These are phyloP conservation scores for Malurus cyaneus DNA, from an alignment of 2,113 vertebrate species.

Conservation along the genomic window DNA sequence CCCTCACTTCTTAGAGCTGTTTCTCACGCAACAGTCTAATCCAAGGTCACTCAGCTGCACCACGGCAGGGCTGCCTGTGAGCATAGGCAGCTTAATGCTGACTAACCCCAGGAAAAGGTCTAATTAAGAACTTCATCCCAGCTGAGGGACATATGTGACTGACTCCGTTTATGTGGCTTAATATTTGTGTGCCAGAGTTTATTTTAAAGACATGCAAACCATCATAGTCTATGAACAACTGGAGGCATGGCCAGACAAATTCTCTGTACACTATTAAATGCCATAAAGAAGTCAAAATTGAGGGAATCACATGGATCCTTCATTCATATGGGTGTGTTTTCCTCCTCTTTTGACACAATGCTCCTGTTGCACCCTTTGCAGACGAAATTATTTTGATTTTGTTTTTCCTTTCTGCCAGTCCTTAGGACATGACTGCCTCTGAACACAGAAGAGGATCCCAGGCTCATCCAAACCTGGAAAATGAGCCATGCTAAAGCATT, in stretches of 20 bases:
- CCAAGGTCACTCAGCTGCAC: background rate
- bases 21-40: background rate
- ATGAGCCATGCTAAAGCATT: background rate
- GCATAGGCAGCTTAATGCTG: background rate
- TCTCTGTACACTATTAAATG: background rate
- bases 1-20: background rate
- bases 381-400: background rate
- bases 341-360: background rate
- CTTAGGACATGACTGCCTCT: background rate
- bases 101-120: background rate
- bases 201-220: background rate
- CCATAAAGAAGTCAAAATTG: background rate
- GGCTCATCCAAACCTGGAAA: background rate
- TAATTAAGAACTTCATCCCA: background rate
- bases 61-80: background rate
- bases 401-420: background rate
- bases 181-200: background rate
- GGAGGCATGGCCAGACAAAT: background rate
- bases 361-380: background rate
- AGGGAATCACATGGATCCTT: background rate
- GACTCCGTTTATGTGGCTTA: background rate
- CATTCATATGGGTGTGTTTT: background rate
- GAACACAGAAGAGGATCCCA: background rate
- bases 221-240: background rate
- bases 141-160: background rate